Evolutionary conservation across 2,797 vertebrate species (phyloP), one percentile per base, ranked within the genome.

Genomic region (Perodicticus potto): DNA sequence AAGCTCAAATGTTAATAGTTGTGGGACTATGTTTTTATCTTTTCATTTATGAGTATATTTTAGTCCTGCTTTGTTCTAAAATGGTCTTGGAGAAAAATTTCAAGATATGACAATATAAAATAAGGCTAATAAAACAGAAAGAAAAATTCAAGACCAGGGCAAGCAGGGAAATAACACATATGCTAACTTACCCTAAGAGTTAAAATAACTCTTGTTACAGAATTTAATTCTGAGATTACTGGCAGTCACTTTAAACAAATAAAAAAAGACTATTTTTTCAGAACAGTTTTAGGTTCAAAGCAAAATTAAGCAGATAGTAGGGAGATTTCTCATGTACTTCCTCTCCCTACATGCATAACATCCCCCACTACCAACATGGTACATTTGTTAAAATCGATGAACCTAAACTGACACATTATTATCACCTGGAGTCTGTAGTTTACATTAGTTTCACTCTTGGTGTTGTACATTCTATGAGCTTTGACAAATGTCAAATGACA

Each of bases 61-160:
- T 91, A 59, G 59, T 61, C 17, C 34, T 87, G 23, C 40, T 86
- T 85, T 12, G 91, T 88, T 91, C 93, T 92, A 86, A 65, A 91
- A 59, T 65, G 43, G 3, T 40, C 40, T 93, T 61, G 7, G 69
- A 93, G 17, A 63, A 97, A 91, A 91, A 37, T 34, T 67, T 90
- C 23, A 85, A 84, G 45, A 85, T 84, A 84, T 88, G 23, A 65
- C 23, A 74, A n/a, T 63, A 49, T 84, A 65, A 80, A 95, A 85
- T 65, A 80, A 91, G 34, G 16, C 2, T 83, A 55, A 67, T n/a
- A 49, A 80, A 69, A 59, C 22, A 89, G 53, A 84, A 63, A 72
- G 65, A 76, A 57, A 81, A 96, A 92, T 70, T 74, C 25, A 27
- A 53, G 43, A 43, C 25, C 29, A 87, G 11, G 59, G 76, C 87